phyloP scores from a whole-genome alignment of 2,113 vertebrate genomes.

The Hippolais icterina region DNA sequence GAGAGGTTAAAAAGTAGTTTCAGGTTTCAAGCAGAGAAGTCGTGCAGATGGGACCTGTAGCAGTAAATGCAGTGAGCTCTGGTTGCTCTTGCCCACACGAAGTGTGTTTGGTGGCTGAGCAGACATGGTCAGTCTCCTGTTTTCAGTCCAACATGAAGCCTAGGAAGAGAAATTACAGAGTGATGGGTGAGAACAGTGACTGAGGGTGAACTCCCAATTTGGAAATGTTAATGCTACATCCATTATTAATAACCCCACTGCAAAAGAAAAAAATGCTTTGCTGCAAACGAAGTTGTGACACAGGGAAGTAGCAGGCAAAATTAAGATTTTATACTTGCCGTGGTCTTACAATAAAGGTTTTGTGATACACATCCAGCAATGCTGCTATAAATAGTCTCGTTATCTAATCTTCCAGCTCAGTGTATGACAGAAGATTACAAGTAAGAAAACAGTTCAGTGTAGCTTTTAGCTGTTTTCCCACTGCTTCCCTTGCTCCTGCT shows the following conservation, averaged over 20 bases:
- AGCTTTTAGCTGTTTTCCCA: slow-evolving; percentile 54
- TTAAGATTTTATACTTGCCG: slow-evolving; percentile 18
- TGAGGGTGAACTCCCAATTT: not conserved
- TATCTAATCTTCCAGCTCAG: slow-evolving; percentile 50
- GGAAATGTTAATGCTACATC: not conserved
- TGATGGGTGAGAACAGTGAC: not conserved
- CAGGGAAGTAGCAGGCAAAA: not conserved
- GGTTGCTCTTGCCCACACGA: not conserved
- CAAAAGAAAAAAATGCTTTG: not conserved
- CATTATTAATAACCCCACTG: not conserved
- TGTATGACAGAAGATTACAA: slow-evolving; percentile 42
- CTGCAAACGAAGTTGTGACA: not conserved
- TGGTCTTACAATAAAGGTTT: slow-evolving; percentile 30
- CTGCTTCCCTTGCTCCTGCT: slow-evolving; percentile 24
- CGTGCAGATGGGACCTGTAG: not conserved
- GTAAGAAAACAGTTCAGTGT: slow-evolving; percentile 36
- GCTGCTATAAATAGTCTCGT: slow-evolving; percentile 37
- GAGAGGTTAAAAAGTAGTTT: not conserved
- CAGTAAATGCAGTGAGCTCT: not conserved
- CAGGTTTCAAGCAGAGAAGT: not conserved
- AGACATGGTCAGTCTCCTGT: not conserved
- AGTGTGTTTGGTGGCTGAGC: not conserved
- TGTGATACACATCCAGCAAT: slow-evolving; percentile 24
- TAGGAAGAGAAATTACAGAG: not conserved
- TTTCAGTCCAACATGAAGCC: not conserved